Evolutionary conservation across 2,888 invertebrate genomes (phyloP).

Genomic region (Temnothorax ravouxi): DNA sequence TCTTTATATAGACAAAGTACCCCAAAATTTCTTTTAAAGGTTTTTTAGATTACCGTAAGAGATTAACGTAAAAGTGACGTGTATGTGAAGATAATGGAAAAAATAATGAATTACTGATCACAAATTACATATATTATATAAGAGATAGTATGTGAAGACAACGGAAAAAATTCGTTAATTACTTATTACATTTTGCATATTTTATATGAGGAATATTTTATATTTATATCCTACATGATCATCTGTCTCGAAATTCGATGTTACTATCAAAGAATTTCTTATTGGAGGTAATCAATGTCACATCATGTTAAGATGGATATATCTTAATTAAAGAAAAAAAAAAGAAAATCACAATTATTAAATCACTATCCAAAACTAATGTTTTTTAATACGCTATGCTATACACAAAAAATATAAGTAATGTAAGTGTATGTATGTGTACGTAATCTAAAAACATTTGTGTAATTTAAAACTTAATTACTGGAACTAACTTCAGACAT

Average conservation of each 20-base stretch:
- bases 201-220: background rate
- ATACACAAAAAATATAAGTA: background rate
- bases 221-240: background rate
- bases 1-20: background rate
- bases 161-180: too few species aligned
- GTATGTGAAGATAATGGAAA: too few species aligned
- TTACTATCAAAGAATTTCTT: background rate
- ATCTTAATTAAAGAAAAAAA: background rate
- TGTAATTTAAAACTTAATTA: conserved; percentile 16
- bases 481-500: background rate
- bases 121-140: background rate
- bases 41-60: too few species aligned
- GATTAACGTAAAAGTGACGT: too few species aligned
- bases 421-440: background rate
- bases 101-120: too few species aligned
- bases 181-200: background rate
- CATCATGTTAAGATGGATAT: background rate
- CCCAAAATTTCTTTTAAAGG: background rate
- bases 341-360: background rate
- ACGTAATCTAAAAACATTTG: too few species aligned
- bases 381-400: background rate
- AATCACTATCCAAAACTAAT: background rate
- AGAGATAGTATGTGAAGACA: background rate
- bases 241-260: background rate
- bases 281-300: background rate